phyloP scores from a whole-genome alignment of 2,888 invertebrate species.

The Drosophila affinis region DNA sequence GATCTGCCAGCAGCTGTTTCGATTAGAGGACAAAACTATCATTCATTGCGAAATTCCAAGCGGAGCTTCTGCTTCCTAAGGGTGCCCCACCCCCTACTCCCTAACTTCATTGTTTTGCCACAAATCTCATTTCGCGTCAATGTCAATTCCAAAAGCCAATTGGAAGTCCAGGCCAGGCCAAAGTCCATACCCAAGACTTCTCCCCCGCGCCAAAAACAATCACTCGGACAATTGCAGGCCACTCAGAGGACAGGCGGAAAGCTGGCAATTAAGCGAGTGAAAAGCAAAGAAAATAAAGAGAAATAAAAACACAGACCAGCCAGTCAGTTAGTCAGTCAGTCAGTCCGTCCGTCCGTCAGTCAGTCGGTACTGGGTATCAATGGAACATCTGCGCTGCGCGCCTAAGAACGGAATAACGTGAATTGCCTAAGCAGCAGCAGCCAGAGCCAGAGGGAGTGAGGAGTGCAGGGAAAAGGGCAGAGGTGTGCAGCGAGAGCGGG shows the following conservation, averaged over 20 bases:
- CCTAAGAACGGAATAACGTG: conserved; percentile 50
- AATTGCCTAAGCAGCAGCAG: conserved; percentile 29
- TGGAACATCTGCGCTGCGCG: conserved; percentile 55
- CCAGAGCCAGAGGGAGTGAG: too few species aligned
- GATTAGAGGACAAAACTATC: conserved; percentile 5
- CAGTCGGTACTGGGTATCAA: conserved; percentile 14
- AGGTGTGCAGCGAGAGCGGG: neutral
- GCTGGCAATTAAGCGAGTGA: conserved; percentile 64
- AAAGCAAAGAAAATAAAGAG: conserved; percentile 43
- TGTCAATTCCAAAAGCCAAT: conserved; percentile 41
- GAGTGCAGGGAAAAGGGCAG: neutral
- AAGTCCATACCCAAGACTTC: conserved; percentile 11
- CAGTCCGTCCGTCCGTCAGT: too few species aligned
- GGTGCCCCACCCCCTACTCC: too few species aligned
- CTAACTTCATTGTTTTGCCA: conserved; percentile 24
- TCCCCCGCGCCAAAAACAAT: conserved; percentile 11
- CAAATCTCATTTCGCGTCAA: conserved; percentile 41
- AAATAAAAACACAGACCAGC: neutral
- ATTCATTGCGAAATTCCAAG: conserved; percentile 15
- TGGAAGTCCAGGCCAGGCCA: conserved; percentile 22
- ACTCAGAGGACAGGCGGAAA: conserved; percentile 24
- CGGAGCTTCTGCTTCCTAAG: neutral
- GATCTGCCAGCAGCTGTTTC: conserved; percentile 19
- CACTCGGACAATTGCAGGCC: conserved; percentile 42
- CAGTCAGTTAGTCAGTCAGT: too few species aligned